Evolutionary conservation across 2,797 vertebrate species (phyloP).

Genomic region (Oreortyx pictus): DNA sequence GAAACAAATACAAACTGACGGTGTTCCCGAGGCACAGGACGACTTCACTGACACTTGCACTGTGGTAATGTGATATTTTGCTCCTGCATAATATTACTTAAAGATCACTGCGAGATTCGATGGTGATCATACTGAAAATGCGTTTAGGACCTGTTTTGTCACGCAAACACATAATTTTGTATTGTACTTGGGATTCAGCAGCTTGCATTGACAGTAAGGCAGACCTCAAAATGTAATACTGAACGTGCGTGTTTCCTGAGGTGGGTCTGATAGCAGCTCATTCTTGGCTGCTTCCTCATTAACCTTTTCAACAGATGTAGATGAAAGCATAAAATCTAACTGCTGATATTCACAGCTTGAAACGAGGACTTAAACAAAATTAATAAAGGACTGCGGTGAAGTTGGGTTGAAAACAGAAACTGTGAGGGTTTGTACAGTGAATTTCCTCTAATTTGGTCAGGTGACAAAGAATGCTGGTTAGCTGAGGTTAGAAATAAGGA

Average conservation of each 20-base stretch:
- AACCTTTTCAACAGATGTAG: constrained; percentile 8
- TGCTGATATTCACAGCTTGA: neutral
- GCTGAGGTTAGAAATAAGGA: neutral
- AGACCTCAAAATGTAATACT: neutral
- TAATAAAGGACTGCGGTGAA: neutral
- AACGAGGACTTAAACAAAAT: neutral
- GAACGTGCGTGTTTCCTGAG: neutral
- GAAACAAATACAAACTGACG: neutral
- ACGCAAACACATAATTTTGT: neutral
- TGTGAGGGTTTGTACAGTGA: neutral
- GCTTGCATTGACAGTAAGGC: neutral
- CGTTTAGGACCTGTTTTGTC: neutral
- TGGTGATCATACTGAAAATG: neutral
- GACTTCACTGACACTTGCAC: neutral
- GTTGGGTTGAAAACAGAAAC: neutral
- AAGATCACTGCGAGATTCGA: neutral
- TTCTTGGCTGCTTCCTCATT: neutral
- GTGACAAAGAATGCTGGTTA: neutral
- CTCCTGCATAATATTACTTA: neutral
- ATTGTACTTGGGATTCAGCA: neutral
- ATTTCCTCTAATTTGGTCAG: neutral
- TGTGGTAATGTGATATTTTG: neutral
- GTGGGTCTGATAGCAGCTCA: neutral
- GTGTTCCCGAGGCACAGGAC: neutral
- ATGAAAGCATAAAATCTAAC: constrained; percentile 20